A percentile compares a stretch with the other conserved stretches of the same genome.
Evolutionary conservation across 2,113 vertebrate species (phyloP).

Genomic region (Myodes glareolus): DNA sequence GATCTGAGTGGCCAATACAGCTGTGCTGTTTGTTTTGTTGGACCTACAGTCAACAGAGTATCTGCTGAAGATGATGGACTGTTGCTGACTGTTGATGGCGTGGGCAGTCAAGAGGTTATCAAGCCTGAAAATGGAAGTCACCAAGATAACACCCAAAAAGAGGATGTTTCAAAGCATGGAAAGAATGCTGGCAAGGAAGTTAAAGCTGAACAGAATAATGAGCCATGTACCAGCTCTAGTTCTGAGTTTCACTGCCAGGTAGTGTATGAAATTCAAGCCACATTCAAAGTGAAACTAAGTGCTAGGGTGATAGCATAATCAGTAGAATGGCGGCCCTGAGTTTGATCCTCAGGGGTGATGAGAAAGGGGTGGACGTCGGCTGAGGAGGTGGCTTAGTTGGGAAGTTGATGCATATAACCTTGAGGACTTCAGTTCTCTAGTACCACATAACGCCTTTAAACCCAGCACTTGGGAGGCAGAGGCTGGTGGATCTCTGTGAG

Average conservation of each 20-base stretch:
- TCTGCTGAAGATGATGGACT: constrained; percentile 83
- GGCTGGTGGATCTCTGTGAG: background rate
- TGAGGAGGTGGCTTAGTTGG: background rate
- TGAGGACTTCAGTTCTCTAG: background rate
- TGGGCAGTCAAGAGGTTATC: constrained; percentile 78
- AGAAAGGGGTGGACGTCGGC: background rate
- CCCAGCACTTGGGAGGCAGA: background rate
- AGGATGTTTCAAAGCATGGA: constrained; percentile 17
- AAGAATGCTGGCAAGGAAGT: constrained; percentile 73
- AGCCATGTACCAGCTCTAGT: constrained; percentile 87
- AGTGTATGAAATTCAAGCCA: constrained; percentile 30
- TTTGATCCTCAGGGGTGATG: background rate
- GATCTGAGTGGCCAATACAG: background rate
- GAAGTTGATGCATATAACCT: background rate
- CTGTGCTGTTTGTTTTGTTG: constrained; percentile 74
- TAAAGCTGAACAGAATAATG: constrained; percentile 77
- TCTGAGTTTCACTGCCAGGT: constrained; percentile 82
- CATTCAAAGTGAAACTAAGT: background rate
- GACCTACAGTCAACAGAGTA: constrained; percentile 84
- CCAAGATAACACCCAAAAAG: constrained; percentile 48
- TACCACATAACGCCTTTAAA: too few relatives aligned
- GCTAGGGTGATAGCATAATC: background rate
- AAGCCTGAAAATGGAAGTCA: constrained; percentile 80
- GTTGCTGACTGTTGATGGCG: constrained; percentile 82
- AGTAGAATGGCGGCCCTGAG: background rate